These are phyloP conservation scores for Pachliopta kotzebuea DNA, from an alignment of 2,888 invertebrate species.

Conservation along the genomic window DNA sequence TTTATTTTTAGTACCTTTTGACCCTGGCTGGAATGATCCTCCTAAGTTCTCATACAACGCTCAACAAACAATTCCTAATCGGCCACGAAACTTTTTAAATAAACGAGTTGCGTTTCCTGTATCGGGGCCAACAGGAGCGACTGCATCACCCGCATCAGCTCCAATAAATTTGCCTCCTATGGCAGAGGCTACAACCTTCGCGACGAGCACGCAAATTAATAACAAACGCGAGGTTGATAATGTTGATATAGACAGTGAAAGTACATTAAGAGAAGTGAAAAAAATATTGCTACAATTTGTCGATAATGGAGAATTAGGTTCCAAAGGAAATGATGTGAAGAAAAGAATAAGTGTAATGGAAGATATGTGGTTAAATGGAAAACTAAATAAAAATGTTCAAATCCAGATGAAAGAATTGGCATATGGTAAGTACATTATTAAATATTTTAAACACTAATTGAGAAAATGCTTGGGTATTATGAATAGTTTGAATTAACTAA, in stretches of 20 bases:
- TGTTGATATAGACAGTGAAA: constrained; percentile 51
- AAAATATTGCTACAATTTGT: constrained; percentile 53
- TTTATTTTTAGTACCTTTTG: constrained; percentile 54
- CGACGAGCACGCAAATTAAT: constrained; percentile 31
- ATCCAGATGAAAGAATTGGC: constrained; percentile 73
- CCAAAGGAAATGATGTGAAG: constrained; percentile 74
- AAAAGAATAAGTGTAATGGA: constrained; percentile 78
- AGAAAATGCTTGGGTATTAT: not conserved
- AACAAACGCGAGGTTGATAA: constrained; percentile 31
- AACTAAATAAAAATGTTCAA: constrained; percentile 72
- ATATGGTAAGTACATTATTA: constrained; percentile 60
- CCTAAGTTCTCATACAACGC: constrained; percentile 72
- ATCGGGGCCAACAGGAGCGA: constrained; percentile 46
- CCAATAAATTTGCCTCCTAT: constrained; percentile 53
- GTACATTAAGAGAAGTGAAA: constrained; percentile 56
- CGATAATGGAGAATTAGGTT: constrained; percentile 58
- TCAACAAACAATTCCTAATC: constrained; percentile 59
- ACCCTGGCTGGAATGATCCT: constrained; percentile 82
- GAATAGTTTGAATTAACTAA: not conserved
- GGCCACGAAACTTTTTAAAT: constrained; percentile 71
- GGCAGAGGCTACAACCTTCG: constrained; percentile 41
- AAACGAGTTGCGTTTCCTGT: constrained; percentile 78
- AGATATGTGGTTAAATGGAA: constrained; percentile 79
- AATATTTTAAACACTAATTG: too few relatives aligned
- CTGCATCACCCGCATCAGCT: constrained; percentile 35